Evolutionary conservation across 2,113 vertebrate genomes (phyloP).

Genomic region (Uropsilus gracilis): DNA sequence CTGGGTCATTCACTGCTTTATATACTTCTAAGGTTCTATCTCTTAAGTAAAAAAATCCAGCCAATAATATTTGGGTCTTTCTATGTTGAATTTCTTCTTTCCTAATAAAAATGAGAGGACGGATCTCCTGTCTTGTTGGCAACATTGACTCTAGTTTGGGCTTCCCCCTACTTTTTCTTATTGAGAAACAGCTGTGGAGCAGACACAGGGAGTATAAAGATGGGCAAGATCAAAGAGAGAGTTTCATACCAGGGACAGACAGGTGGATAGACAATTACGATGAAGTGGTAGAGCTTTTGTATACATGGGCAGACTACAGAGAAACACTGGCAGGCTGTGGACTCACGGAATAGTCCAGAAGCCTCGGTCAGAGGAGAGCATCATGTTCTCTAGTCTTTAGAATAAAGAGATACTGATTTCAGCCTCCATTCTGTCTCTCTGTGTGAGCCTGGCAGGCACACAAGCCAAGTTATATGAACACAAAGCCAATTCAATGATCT

Average conservation of each 20-base stretch:
- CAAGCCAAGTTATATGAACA: too few relatives aligned
- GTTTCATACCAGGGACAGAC: too few relatives aligned
- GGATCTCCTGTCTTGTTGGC: background rate
- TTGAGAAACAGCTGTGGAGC: background rate
- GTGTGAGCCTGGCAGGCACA: accelerated
- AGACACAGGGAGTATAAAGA: background rate
- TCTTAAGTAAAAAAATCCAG: background rate
- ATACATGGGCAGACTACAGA: background rate
- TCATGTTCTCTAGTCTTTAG: too few relatives aligned
- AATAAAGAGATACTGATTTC: background rate
- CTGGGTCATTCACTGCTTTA: too few relatives aligned
- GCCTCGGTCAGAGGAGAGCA: too few relatives aligned
- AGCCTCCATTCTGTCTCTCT: too few relatives aligned
- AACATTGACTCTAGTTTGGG: background rate
- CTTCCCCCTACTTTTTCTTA: background rate
- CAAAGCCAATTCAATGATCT: background rate
- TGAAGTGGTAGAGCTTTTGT: background rate
- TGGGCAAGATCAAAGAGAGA: background rate
- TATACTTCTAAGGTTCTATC: background rate
- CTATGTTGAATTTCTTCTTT: background rate
- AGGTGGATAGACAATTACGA: background rate
- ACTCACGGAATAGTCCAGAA: too few relatives aligned
- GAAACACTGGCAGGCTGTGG: too few relatives aligned
- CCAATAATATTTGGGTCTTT: background rate
- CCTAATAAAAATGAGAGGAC: background rate